Evolutionary conservation across 2,888 invertebrate genomes (phyloP).

Genomic region (Eretmocerus hayati): DNA sequence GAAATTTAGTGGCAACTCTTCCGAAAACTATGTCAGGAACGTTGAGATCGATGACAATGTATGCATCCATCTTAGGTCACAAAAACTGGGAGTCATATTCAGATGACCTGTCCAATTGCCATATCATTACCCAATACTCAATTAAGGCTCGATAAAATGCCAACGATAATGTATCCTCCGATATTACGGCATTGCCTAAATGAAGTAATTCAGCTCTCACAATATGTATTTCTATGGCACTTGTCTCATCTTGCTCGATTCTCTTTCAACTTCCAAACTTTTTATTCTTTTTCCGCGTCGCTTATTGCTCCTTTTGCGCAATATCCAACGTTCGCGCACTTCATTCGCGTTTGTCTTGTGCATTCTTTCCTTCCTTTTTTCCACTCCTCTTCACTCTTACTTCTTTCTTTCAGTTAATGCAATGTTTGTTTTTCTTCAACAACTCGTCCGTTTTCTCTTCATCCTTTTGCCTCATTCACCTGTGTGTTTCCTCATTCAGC

Average conservation of each 20-base stretch:
- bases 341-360: conserved; percentile 13
- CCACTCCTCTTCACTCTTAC: not conserved
- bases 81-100: too few species aligned
- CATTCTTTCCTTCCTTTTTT: not conserved
- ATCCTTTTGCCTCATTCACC: not conserved
- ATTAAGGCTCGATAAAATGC: too few species aligned
- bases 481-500: conserved; percentile 7
- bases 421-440: conserved; percentile 11
- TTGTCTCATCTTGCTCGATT: not conserved
- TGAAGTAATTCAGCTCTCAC: conserved; percentile 20
- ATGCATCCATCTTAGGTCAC: too few species aligned
- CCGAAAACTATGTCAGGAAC: too few species aligned
- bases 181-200: conserved; percentile 17
- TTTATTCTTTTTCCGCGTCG: conserved; percentile 6
- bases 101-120: too few species aligned
- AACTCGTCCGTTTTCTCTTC: not conserved
- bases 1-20: too few species aligned
- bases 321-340: conserved; percentile 16
- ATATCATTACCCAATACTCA: too few species aligned
- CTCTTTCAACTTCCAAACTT: not conserved
- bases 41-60: too few species aligned
- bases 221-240: conserved; percentile 19
- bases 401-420: conserved; percentile 11
- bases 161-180: too few species aligned
- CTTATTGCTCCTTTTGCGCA: conserved; percentile 11